Percentiles rank a stretch among this genome's conserved stretches.
phyloP scores from a whole-genome alignment of 1,140 invertebrate species.

The Neuroterus valhalla region DNA sequence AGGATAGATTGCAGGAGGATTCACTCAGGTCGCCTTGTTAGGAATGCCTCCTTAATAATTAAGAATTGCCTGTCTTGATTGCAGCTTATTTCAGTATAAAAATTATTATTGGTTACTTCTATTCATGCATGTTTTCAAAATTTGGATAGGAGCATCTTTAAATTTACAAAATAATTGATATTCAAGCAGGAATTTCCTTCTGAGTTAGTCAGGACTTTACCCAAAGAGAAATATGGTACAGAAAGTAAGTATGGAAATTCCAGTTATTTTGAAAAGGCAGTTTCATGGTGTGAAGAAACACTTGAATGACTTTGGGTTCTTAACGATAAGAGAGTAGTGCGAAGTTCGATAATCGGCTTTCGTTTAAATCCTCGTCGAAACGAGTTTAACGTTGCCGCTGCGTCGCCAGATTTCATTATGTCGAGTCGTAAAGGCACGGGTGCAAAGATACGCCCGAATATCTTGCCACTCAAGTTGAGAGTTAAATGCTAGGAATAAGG shows the following conservation, averaged over 20 bases:
- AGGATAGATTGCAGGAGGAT: conserved; percentile 33
- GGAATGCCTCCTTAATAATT: conserved; percentile 40
- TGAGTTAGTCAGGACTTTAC: no score
- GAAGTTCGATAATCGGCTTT: conserved; percentile 20
- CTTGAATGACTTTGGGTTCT: neutral
- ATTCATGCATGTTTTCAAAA: no score
- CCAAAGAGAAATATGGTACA: no score
- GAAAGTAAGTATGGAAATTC: no score
- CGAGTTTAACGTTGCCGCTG: conserved; percentile 8
- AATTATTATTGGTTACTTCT: no score
- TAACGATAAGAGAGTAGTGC: neutral
- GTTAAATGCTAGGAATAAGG: conserved; percentile 15
- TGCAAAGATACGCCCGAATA: conserved; percentile 24
- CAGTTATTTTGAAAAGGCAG: neutral
- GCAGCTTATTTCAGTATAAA: no score
- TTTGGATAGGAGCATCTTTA: no score
- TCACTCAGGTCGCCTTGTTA: conserved; percentile 37
- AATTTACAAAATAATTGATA: no score
- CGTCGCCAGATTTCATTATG: conserved; percentile 27
- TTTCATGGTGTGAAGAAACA: neutral
- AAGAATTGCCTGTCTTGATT: no score
- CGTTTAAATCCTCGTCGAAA: conserved; percentile 17
- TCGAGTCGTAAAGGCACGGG: conserved; percentile 28
- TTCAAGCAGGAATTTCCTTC: no score
- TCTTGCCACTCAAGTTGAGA: conserved; percentile 25